Conservation (phyloP, 2,113 vertebrate genomes). For the Tichodroma muraria region DNA sequence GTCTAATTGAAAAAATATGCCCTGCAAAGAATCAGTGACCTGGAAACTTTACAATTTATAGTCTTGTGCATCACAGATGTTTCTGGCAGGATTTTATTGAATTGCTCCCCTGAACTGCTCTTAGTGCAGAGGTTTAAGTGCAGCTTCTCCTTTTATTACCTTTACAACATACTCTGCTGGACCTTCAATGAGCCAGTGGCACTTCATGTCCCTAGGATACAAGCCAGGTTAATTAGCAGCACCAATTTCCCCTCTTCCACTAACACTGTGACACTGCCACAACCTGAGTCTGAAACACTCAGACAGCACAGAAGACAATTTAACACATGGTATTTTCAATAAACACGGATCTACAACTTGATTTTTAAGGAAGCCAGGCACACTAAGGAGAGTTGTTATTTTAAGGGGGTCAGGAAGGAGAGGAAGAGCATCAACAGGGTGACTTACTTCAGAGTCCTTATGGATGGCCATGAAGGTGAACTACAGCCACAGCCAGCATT, state of each 20-base stretch:
- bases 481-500: background rate
- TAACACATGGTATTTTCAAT: background rate
- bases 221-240: constrained; percentile 42
- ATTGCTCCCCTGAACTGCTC: background rate
- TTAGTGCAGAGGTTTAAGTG: background rate
- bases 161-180: constrained; percentile 13
- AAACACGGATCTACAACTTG: background rate
- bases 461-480: background rate
- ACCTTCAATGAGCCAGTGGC: constrained; percentile 44
- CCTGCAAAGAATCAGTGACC: background rate
- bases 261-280: background rate
- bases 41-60: background rate
- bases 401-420: background rate
- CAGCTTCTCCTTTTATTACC: constrained; percentile 34
- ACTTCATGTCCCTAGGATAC: constrained; percentile 3
- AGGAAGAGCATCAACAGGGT: background rate
- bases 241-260: constrained; percentile 33
- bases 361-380: background rate
- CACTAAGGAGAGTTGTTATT: background rate
- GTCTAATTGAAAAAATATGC: background rate
- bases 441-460: background rate
- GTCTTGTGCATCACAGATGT: background rate
- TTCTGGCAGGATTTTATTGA: constrained; percentile 16
- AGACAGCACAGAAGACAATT: background rate
- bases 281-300: background rate